phyloP scores from a whole-genome alignment of 2,888 invertebrate genomes.

The Lobophora halterata region DNA sequence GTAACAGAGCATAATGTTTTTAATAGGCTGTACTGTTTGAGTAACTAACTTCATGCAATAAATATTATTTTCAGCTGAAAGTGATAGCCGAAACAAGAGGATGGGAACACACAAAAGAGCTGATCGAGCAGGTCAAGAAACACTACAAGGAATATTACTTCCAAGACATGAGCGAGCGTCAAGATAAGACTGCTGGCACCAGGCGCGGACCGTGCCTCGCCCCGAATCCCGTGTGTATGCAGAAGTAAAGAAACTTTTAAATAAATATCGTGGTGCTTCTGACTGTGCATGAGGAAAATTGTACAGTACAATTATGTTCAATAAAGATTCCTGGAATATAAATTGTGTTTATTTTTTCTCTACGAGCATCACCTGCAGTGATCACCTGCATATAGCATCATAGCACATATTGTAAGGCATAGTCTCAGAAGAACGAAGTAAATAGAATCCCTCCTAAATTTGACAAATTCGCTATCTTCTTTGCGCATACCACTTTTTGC shows the following conservation, averaged over 20 bases:
- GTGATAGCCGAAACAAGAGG: conserved; percentile 94
- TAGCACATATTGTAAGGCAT: no score
- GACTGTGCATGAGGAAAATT: no score
- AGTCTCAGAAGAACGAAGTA: no score
- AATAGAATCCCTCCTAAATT: no score
- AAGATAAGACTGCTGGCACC: conserved; percentile 42
- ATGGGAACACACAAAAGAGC: conserved; percentile 84
- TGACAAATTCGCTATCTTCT: no score
- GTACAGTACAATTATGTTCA: no score
- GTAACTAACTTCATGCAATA: no score
- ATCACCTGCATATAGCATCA: no score
- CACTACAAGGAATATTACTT: conserved; percentile 84
- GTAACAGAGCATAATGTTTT: background rate
- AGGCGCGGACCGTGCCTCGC: conserved; percentile 68
- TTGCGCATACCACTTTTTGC: no score
- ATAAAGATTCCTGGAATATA: conserved; percentile 3
- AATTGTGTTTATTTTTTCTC: conserved; percentile 1
- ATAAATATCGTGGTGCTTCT: no score
- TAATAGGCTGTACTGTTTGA: no score
- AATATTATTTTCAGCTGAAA: conserved; percentile 82
- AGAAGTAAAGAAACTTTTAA: conserved; percentile 47
- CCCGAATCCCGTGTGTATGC: conserved; percentile 71
- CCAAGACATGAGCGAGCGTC: conserved; percentile 49
- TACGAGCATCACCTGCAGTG: no score
- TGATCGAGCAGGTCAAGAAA: conserved; percentile 62